Evolutionary conservation across 2,888 invertebrate species (phyloP), one percentile per base, ranked within the genome.

Genomic region (Lumbricus terrestris): DNA sequence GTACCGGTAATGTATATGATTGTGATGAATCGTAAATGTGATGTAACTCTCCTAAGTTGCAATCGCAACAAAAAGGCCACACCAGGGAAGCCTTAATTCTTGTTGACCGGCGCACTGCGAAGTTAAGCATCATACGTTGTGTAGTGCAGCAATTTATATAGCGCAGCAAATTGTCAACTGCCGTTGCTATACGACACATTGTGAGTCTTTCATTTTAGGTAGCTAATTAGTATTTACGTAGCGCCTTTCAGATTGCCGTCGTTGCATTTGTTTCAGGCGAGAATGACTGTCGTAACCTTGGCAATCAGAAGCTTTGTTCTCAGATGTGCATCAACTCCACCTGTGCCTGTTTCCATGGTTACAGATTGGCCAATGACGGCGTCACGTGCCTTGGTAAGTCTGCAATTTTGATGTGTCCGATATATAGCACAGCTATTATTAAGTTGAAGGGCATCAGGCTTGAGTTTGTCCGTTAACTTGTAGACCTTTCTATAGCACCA

Each of bases 321-420:
- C 85, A 92, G 40, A 42, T 38, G 40, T 92, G 92, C 33, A 91
- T 91, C 29, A 85, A 89, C n/a, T 89, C 85, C 88, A n/a, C n/a
- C 82, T 92, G 92, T 47, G 88, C 88, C 40, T 92, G 92, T 88
- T 88, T 89, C 33, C 88, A 40, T 35, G 91, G 92, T 6, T 92
- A 90, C 90, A 40, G 40, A 35, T 88, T 92, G n/a, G 83, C 90
- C 54, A 89, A 69, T 33, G 90, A 90, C 89, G 88, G 47, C 4
- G 47, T 42, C 47, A 89, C 89, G n/a, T 91, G 91, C 35, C 69
- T 35, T 18, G 91, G 91, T 91, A 69, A 54, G 90, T 34, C 20
- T 88, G 69, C 29, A 54, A n/a, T 69, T 69, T 11, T 29, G 8
- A n/a, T 29, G 23, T 8, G 54, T 6, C 29, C 69, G n/a, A 69